Conservation (phyloP, 1,140 invertebrate genomes). For the Platyscapa corneri region DNA sequence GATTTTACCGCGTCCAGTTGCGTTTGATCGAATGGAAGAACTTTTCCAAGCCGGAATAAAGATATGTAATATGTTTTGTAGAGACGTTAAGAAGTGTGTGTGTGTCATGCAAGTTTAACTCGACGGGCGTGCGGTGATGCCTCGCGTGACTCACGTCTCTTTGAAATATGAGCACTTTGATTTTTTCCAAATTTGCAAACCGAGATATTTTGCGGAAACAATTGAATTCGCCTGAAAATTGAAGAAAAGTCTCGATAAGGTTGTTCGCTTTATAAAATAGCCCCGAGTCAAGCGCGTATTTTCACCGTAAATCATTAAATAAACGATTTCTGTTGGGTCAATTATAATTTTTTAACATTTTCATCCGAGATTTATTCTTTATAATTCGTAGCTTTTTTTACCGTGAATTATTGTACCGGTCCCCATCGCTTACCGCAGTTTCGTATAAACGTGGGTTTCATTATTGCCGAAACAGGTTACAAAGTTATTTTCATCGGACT, state of each 20-base stretch:
- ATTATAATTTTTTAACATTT: too few species aligned
- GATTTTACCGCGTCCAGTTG: not conserved
- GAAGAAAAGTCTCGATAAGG: not conserved
- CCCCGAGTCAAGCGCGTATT: not conserved
- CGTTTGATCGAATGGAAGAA: conserved; percentile 12
- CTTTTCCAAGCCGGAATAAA: not conserved
- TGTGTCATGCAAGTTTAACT: not conserved
- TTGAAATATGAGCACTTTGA: not conserved
- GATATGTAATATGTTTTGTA: not conserved
- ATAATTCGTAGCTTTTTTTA: not conserved
- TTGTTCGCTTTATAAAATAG: not conserved
- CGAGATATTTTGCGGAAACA: not conserved
- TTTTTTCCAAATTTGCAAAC: not conserved
- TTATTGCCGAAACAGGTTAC: not conserved
- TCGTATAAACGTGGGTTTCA: not conserved
- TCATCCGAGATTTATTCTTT: too few species aligned
- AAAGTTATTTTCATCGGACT: too few species aligned
- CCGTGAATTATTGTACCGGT: not conserved
- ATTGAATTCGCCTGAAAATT: not conserved
- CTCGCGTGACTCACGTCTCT: not conserved
- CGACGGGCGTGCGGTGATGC: not conserved
- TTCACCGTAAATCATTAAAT: not conserved
- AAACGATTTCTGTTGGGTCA: too few species aligned
- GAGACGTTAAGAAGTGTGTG: not conserved
- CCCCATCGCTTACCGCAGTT: not conserved